A percentile compares a stretch with the other conserved stretches of the same genome.
These are phyloP conservation scores for Epicauta chinensis DNA, from an alignment of 1,140 invertebrate genomes.

Conservation along the genomic window DNA sequence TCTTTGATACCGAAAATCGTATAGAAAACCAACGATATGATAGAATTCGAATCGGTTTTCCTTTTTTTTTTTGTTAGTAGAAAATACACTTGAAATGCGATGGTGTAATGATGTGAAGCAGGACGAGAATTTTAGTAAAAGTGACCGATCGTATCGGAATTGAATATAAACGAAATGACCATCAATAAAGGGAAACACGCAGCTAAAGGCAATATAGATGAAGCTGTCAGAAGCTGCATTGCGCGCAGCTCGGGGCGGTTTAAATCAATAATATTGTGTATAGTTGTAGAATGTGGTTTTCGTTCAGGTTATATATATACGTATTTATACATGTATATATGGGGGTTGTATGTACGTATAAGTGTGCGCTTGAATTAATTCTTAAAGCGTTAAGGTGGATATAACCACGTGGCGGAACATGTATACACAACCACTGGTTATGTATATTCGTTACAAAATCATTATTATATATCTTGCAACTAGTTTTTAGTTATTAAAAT, in stretches of 20 bases:
- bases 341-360: no score
- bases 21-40: no score
- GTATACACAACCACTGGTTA: background rate
- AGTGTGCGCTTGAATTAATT: slow-evolving; percentile 26
- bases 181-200: slow-evolving; percentile 12
- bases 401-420: slow-evolving; percentile 7
- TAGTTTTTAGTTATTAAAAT: no score
- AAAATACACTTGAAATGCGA: no score
- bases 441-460: background rate
- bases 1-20: no score
- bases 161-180: slow-evolving; percentile 30
- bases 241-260: slow-evolving; percentile 28
- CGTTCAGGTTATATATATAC: slow-evolving; percentile 12
- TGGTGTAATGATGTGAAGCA: no score
- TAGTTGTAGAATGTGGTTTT: no score
- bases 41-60: no score
- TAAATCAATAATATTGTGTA: slow-evolving; percentile 27
- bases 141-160: slow-evolving; percentile 27
- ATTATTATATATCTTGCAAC: no score
- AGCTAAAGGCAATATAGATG: slow-evolving; percentile 12
- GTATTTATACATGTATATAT: no score
- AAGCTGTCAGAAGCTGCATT: slow-evolving; percentile 27
- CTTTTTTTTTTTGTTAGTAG: no score
- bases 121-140: no score
- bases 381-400: slow-evolving; percentile 11